Conservation (phyloP, 2,113 vertebrate genomes). For the Mormyrus lacerda region DNA sequence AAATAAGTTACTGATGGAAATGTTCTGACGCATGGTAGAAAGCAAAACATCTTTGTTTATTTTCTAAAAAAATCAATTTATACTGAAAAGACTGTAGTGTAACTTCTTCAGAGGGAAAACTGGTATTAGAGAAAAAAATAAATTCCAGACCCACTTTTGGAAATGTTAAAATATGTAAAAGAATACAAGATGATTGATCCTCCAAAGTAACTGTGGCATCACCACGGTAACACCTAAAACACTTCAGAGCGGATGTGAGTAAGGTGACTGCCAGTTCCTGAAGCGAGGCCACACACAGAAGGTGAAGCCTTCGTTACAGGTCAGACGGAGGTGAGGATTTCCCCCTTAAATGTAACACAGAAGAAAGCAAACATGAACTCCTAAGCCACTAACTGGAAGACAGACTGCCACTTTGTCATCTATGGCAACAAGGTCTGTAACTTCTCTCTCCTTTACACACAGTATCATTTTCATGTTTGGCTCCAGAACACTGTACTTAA, state of each 20-base stretch:
- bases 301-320: slow-evolving; percentile 11
- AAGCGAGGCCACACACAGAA: slow-evolving; percentile 7
- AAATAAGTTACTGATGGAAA: slow-evolving; percentile 47
- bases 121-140: background rate
- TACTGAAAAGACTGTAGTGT: background rate
- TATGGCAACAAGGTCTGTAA: background rate
- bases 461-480: background rate
- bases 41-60: slow-evolving; percentile 16
- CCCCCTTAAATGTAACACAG: background rate
- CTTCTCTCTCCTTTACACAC: background rate
- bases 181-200: background rate
- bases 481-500: background rate
- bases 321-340: background rate
- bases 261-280: background rate
- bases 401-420: background rate
- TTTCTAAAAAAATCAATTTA: background rate
- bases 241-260: background rate
- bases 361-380: background rate
- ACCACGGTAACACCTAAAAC: slow-evolving; percentile 11
- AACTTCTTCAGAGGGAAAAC: background rate
- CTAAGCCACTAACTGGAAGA: background rate
- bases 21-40: slow-evolving; percentile 41
- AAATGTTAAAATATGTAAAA: background rate
- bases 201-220: background rate
- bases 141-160: background rate